Base-by-base conservation (phyloP, 2,888 invertebrate species). In the Lottia scabra region DNA sequence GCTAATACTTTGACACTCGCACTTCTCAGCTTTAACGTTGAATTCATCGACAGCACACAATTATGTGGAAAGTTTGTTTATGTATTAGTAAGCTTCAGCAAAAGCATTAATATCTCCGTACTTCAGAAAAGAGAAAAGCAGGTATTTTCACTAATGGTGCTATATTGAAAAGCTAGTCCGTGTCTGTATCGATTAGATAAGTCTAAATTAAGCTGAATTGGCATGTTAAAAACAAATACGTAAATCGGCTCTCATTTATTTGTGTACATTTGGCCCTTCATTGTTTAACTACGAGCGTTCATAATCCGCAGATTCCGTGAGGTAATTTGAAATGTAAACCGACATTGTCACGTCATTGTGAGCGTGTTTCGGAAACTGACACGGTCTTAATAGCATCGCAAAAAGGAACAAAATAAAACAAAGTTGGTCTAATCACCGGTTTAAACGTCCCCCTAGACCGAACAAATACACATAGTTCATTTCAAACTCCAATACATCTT, bases 401-500 rank as follows among this genome's bases (percentile, higher is more conserved):
- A 23, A 23, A 56, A 56, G 23, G 56, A 56, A 56, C 23, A 56
- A 56, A 56, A 56, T 56, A 56, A 56, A 56, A 56, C 56, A 56
- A 56, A 56, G 19, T 56, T 56, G 56, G 56, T 56, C 56, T 69
- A 63, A 69, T 69, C 63, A 69, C 68, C 63, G 63, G 68, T 69
- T 63, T 69, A 45, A n/a, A 62, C 27, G 19, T 44, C 63, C 68
- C 63, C 16, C 19, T 43, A 46, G 68, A 69, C 63, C 68, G 63
- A 63, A 63, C 45, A 69, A 69, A 63, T 63, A 69, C 63, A 63
- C 63, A 45, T 63, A 69, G 62, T 69, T 69, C 68, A 69, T 69
- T 69, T 69, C 68, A 69, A 63, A 56, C 56, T 68, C 56, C 68
- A 30, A 62, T 56, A 56, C 48, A 62, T 48, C 68, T 56, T 48